These are phyloP conservation scores for Vidua macroura DNA, from an alignment of 2,113 vertebrate genomes.

Conservation along the genomic window DNA sequence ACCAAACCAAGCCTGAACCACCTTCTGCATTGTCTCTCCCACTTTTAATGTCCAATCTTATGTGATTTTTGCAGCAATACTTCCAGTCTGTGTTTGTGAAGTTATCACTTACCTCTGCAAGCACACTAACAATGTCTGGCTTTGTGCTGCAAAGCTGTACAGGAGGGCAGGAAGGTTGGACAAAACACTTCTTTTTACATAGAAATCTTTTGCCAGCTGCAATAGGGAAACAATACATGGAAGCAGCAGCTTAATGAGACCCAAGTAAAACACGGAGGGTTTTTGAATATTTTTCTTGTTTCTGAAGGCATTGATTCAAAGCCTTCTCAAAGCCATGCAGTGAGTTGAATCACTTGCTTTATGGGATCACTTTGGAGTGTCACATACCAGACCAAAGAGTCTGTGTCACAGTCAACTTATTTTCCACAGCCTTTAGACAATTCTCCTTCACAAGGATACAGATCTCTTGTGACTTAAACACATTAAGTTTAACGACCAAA, in stretches of 20 bases:
- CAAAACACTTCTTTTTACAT: neutral
- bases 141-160: neutral
- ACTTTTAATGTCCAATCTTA: neutral
- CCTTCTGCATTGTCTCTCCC: neutral
- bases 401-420: neutral
- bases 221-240: constrained; percentile 16
- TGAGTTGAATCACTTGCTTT: neutral
- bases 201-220: constrained; percentile 1
- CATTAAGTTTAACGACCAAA: neutral
- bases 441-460: neutral
- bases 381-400: neutral
- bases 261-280: neutral
- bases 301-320: neutral
- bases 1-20: neutral
- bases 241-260: neutral
- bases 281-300: neutral
- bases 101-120: neutral
- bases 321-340: neutral
- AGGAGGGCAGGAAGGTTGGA: neutral
- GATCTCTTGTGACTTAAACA: neutral
- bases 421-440: neutral
- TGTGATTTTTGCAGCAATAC: neutral
- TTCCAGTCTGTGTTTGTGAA: neutral
- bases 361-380: neutral
- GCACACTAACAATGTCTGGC: accelerated